Conservation (phyloP, 2,797 vertebrate genomes). For the Neosilurus mollespiculum region DNA sequence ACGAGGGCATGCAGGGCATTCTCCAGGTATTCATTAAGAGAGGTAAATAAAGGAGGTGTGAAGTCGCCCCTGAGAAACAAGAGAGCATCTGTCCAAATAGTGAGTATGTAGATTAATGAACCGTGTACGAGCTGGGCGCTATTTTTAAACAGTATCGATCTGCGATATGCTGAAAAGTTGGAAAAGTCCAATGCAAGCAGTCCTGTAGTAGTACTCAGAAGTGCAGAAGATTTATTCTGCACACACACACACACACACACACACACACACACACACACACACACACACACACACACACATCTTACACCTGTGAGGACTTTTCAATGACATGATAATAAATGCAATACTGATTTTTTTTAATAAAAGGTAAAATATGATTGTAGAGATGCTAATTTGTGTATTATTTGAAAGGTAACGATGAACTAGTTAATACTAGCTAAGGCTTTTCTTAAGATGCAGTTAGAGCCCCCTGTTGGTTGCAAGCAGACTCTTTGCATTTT, state of each 20-base stretch:
- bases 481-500: background rate
- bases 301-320: background rate
- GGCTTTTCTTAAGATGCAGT: background rate
- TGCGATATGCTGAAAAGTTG: conserved; percentile 39
- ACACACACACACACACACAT: conserved; percentile 10
- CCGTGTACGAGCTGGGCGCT: conserved; percentile 67
- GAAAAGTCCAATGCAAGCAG: conserved; percentile 47
- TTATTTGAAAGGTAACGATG: background rate
- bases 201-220: conserved; percentile 36
- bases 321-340: background rate
- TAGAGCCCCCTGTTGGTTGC: background rate
- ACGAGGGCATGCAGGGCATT: conserved; percentile 6
- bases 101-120: conserved; percentile 71
- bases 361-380: background rate
- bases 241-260: background rate
- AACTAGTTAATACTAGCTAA: too few relatives aligned
- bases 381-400: background rate
- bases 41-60: conserved; percentile 10
- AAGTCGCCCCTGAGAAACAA: conserved; percentile 15
- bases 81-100: background rate
- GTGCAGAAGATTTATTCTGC: conserved; percentile 16
- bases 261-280: conserved; percentile 11
- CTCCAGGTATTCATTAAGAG: conserved; percentile 27
- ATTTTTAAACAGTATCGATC: conserved; percentile 68
- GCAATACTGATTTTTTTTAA: background rate